Percentiles rank a stretch among this genome's conserved stretches.
These are phyloP conservation scores for Neopelma chrysocephalum DNA, from an alignment of 2,797 vertebrate species.

Conservation along the genomic window DNA sequence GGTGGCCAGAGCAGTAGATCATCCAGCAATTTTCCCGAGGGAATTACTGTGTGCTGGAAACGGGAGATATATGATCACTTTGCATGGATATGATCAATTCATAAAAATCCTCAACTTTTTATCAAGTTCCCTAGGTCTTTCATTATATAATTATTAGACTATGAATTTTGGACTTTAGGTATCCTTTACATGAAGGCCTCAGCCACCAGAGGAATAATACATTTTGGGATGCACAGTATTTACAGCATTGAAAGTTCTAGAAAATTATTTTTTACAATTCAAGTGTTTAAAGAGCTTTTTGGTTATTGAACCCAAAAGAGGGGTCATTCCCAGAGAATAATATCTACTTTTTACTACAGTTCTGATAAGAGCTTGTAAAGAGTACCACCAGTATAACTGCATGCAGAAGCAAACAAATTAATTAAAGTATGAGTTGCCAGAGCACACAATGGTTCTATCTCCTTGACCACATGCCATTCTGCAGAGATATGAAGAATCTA, in stretches of 20 bases:
- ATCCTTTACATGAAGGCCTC: neutral
- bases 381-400: neutral
- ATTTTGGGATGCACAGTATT: neutral
- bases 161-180: neutral
- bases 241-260: neutral
- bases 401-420: neutral
- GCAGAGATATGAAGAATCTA: neutral
- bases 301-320: neutral
- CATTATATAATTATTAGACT: neutral
- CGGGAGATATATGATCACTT: neutral
- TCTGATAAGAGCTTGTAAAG: neutral
- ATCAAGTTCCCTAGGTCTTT: neutral
- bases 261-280: neutral
- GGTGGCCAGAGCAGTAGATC: neutral
- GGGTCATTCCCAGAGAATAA: neutral
- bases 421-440: neutral
- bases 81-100: neutral
- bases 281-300: neutral
- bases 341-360: neutral
- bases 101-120: neutral
- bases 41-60: neutral
- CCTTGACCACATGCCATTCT: neutral
- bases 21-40: neutral
- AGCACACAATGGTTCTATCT: neutral
- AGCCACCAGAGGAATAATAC: neutral